Percentiles rank a stretch among this genome's conserved stretches.
Evolutionary conservation across 2,888 invertebrate genomes (phyloP).

Genomic region (Ptychoptera albimana): DNA sequence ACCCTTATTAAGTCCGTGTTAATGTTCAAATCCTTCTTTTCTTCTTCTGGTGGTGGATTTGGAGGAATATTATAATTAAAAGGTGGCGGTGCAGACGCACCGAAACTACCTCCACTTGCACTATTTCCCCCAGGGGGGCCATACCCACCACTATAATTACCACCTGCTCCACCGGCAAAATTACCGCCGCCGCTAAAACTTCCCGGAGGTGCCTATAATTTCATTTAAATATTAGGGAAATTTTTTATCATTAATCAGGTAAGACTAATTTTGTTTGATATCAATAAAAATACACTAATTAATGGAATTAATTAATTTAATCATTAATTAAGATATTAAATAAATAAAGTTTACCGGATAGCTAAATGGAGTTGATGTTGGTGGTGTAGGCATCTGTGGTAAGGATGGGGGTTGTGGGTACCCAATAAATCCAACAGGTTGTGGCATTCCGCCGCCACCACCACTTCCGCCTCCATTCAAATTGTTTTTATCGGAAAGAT

Average conservation of each 20-base stretch:
- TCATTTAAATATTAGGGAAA: no score
- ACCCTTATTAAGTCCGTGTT: conserved; percentile 39
- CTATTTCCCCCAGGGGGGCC: conserved; percentile 23
- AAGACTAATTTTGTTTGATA: no score
- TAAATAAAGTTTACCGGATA: conserved; percentile 40
- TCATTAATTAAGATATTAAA: no score
- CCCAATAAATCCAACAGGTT: conserved; percentile 66
- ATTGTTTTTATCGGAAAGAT: conserved; percentile 45
- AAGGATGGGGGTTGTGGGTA: conserved; percentile 56
- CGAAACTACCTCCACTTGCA: conserved; percentile 12
- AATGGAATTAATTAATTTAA: no score
- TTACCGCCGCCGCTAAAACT: conserved; percentile 15
- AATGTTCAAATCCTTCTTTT: conserved; percentile 47
- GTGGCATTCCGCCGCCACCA: conserved; percentile 26
- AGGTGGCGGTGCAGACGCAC: conserved; percentile 12
- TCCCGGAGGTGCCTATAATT: no score
- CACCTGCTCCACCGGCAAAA: conserved; percentile 21
- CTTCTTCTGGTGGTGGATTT: conserved; percentile 27
- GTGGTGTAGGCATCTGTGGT: conserved; percentile 37
- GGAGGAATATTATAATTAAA: conserved; percentile 50
- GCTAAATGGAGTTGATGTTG: conserved; percentile 41
- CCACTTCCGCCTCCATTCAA: conserved; percentile 33
- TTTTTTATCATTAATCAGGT: no score
- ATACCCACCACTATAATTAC: conserved; percentile 32
- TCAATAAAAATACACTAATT: no score